Evolutionary conservation across 2,113 vertebrate genomes (phyloP).

Genomic region (Otocyon megalotis): DNA sequence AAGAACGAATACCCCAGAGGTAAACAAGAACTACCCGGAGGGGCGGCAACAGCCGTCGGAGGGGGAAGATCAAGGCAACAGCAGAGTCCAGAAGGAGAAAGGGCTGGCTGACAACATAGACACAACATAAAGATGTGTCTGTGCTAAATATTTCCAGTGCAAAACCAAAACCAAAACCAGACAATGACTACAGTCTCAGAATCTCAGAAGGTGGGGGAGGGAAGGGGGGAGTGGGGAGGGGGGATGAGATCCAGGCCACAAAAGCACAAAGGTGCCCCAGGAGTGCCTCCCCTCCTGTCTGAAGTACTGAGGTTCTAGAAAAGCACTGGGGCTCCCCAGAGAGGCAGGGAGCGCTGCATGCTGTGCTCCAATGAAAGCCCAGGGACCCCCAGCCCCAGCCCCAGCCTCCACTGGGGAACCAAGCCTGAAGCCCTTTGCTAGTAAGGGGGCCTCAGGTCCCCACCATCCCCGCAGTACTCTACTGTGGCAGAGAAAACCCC

Average conservation of each 20-base stretch:
- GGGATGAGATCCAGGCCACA: background rate
- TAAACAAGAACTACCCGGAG: conserved; percentile 14
- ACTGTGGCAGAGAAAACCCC: rapidly evolving
- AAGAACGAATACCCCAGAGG: conserved; percentile 60
- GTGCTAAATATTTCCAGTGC: background rate
- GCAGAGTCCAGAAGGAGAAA: background rate
- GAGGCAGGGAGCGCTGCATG: background rate
- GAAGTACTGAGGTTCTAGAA: background rate
- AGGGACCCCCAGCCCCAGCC: background rate
- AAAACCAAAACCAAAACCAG: background rate
- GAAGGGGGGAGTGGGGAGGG: too few relatives aligned
- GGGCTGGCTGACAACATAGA: rapidly evolving
- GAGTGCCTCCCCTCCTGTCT: background rate
- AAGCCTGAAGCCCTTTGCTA: background rate
- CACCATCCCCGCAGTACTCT: rapidly evolving
- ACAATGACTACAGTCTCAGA: background rate
- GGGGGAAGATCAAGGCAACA: background rate
- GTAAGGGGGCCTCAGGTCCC: background rate
- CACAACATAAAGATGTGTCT: background rate
- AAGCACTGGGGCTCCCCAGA: background rate
- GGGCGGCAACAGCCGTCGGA: background rate
- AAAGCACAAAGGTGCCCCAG: background rate
- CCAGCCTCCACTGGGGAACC: background rate
- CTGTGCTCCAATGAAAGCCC: background rate
- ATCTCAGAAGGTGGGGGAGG: background rate